Percentiles rank a stretch among this genome's conserved stretches.
Evolutionary conservation across 2,113 vertebrate species (phyloP).

Genomic region (Accipiter virgatus): DNA sequence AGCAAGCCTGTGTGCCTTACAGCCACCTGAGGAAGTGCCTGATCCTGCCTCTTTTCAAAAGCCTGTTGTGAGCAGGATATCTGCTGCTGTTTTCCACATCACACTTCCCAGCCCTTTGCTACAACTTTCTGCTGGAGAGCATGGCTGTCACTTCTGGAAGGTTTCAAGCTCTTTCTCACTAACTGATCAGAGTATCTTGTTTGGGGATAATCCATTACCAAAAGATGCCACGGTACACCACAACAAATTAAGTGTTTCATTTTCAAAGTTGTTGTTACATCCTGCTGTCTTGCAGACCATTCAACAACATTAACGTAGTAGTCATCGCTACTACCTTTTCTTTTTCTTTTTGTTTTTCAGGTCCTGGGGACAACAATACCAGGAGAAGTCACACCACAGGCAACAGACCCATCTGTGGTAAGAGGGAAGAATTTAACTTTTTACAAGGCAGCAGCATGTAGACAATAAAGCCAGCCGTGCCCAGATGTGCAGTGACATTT

Average conservation of each 20-base stretch:
- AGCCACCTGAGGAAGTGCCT: background rate
- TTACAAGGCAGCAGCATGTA: background rate
- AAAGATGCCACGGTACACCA: background rate
- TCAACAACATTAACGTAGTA: background rate
- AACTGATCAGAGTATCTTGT: background rate
- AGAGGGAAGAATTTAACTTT: background rate
- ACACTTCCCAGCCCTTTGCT: background rate
- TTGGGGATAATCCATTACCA: background rate
- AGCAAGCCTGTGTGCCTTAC: background rate
- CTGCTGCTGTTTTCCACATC: background rate
- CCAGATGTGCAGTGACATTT: background rate
- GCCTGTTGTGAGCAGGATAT: background rate
- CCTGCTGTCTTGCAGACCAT: background rate
- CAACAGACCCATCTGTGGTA: background rate
- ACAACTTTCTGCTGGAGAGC: background rate
- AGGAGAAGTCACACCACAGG: fast-evolving
- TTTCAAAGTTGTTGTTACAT: background rate
- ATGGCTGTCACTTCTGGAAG: background rate
- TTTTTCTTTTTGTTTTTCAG: background rate
- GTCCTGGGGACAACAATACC: background rate
- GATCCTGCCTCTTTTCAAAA: background rate
- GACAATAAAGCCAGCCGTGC: background rate
- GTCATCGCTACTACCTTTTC: background rate
- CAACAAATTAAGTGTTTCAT: background rate
- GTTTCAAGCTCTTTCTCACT: background rate